phyloP scores from a whole-genome alignment of 2,888 invertebrate genomes.

The Hyalella azteca region DNA sequence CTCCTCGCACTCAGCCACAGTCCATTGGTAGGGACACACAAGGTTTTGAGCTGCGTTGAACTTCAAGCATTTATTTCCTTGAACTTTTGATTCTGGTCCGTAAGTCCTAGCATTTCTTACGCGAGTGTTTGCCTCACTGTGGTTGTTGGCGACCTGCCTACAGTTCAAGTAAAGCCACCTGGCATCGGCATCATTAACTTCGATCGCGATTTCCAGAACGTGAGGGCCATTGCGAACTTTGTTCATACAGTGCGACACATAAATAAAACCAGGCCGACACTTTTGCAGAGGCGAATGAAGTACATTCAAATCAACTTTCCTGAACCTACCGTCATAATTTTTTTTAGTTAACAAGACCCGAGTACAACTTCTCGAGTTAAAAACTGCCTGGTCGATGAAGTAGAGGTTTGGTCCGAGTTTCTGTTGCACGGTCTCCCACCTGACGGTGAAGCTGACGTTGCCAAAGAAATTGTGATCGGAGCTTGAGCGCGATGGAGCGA shows the following conservation, averaged over 20 bases:
- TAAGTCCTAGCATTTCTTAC: background rate
- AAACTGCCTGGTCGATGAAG: conserved; percentile 4
- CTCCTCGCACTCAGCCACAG: too few relatives aligned
- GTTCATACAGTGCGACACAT: background rate
- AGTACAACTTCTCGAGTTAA: background rate
- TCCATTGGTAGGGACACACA: too few relatives aligned
- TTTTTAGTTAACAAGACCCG: background rate
- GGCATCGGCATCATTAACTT: background rate
- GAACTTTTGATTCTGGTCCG: background rate
- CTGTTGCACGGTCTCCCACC: background rate
- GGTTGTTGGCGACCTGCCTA: background rate
- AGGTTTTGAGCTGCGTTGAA: too few relatives aligned
- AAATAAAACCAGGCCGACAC: background rate
- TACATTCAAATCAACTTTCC: background rate
- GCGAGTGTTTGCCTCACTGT: background rate
- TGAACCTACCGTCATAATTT: background rate
- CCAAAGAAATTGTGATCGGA: conserved; percentile 1
- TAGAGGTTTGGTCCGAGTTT: background rate
- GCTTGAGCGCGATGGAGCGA: background rate
- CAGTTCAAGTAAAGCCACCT: background rate
- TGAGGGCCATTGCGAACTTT: background rate
- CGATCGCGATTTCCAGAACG: conserved; percentile 10
- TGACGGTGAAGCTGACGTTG: background rate
- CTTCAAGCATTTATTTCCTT: too few relatives aligned
- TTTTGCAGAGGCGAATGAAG: background rate